These are phyloP conservation scores for Enteromius afrohamiltoni DNA, from an alignment of 2,797 vertebrate species.

Conservation along the genomic window DNA sequence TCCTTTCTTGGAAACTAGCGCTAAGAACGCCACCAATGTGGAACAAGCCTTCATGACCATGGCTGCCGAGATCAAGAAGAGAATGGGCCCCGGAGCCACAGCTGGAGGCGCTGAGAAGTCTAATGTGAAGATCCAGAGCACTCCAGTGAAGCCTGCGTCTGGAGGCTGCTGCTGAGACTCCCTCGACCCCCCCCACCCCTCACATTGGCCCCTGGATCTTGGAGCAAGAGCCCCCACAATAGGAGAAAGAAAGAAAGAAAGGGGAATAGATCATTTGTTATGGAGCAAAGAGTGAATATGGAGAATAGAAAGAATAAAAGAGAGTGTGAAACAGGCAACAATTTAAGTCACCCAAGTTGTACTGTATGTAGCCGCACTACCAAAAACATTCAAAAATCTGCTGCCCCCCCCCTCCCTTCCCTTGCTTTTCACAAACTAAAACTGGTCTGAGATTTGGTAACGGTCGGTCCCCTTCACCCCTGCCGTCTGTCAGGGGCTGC, in stretches of 20 bases:
- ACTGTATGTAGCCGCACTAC: constrained; percentile 99
- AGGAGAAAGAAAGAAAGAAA: constrained; percentile 57
- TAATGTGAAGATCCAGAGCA: constrained; percentile 96
- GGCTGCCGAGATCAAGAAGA: constrained; percentile 98
- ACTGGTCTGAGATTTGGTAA: constrained; percentile 60
- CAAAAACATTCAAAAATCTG: constrained; percentile 77
- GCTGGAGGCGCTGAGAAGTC: constrained; percentile 92
- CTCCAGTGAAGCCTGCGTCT: constrained; percentile 93
- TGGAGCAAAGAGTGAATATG: constrained; percentile 54
- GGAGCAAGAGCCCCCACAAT: constrained; percentile 53
- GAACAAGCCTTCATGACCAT: constrained; percentile 99
- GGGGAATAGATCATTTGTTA: constrained; percentile 58
- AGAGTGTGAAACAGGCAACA: constrained; percentile 82
- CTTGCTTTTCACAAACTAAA: constrained; percentile 64
- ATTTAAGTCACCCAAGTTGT: constrained; percentile 91
- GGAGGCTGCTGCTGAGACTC: constrained; percentile 97
- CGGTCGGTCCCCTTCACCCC: constrained; percentile 37
- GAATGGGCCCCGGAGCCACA: constrained; percentile 97
- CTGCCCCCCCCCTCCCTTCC: constrained; percentile 60
- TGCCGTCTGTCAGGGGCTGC: constrained; percentile 43
- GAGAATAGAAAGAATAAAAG: constrained; percentile 45
- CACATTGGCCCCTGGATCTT: constrained; percentile 43
- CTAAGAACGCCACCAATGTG: constrained; percentile 98
- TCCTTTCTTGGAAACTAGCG: constrained; percentile 99
- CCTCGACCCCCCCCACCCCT: constrained; percentile 65